Base-by-base conservation (phyloP, 2,797 vertebrate species). In the Discoglossus pictus region DNA sequence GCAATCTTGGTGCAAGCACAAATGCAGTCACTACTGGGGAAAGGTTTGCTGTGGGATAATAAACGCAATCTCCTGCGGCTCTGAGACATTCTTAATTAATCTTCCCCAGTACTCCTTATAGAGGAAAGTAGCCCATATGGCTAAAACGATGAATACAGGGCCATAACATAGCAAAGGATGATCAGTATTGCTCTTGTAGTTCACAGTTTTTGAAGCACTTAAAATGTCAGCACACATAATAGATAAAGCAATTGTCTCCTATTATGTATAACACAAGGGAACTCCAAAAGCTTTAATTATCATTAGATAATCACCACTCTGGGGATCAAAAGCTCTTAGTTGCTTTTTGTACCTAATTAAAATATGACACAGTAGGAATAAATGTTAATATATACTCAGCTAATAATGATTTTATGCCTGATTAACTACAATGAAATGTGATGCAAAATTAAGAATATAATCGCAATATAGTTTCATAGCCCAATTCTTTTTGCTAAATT, bases 341-440 rank as follows among this genome's bases (percentile, higher is more conserved):
- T 70, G 65, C 15, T 59, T 50, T 60, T 74, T 76, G 62, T 67
- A 25, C 73, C 67, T 79, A 80, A 84, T 79, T 84, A 82, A 82
- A 80, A 72, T 56, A 74, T 51, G 68, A 76, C 65, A 80, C 61
- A 13, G 1, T 68, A 61, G 54, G 70, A 80, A 71, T 79, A 76
- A 77, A 80, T 74, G 68, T 78, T 82, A 77, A 65, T 62, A 78
- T 20, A 58, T 61, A 72, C 40, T 69, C 52, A 61, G 73, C 10
- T 8, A 77, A 70, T 79, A 80, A 82, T 75, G 58, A 76, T 67
- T 80, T 79, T 73, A 75, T 75, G 79, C 74, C 74, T 79, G 78
- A 78, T 78, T 83, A 78, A 56, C 34, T 60, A 10, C 31, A 75
- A 78, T 78, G 71, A 76, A 78, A 75, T 65, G 74, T 75, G 75